These are phyloP conservation scores for Stomatorhinus ivindoensis DNA, from an alignment of 2,113 vertebrate genomes.

Conservation along the genomic window DNA sequence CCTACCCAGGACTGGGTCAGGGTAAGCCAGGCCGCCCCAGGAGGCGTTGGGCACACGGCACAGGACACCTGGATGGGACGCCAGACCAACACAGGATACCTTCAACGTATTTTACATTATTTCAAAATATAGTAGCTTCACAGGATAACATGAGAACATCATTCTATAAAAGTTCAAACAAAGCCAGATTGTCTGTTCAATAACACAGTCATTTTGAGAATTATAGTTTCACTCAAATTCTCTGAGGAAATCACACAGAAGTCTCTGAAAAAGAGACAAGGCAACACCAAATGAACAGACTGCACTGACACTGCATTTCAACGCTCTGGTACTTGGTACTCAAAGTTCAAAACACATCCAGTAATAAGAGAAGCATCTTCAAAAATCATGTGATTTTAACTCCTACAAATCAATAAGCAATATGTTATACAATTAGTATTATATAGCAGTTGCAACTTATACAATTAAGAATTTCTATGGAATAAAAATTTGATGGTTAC, in stretches of 20 bases:
- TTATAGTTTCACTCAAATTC: neutral
- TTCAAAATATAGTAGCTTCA: neutral
- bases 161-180: neutral
- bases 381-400: neutral
- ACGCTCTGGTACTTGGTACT: conserved; percentile 1
- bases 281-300: neutral
- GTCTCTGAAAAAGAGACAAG: neutral
- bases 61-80: neutral
- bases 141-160: neutral
- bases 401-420: neutral
- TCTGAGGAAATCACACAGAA: neutral
- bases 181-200: conserved; percentile 1
- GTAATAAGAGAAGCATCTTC: neutral
- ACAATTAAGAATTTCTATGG: neutral
- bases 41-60: neutral
- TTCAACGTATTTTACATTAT: neutral
- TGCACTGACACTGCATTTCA: neutral
- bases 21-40: neutral
- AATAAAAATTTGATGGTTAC: neutral
- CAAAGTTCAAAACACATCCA: neutral
- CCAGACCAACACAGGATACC: neutral
- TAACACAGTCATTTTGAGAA: neutral
- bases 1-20: neutral
- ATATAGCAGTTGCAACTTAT: neutral
- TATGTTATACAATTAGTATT: neutral